phyloP scores from a whole-genome alignment of 2,888 invertebrate genomes.

The Crossocerus cetratus region DNA sequence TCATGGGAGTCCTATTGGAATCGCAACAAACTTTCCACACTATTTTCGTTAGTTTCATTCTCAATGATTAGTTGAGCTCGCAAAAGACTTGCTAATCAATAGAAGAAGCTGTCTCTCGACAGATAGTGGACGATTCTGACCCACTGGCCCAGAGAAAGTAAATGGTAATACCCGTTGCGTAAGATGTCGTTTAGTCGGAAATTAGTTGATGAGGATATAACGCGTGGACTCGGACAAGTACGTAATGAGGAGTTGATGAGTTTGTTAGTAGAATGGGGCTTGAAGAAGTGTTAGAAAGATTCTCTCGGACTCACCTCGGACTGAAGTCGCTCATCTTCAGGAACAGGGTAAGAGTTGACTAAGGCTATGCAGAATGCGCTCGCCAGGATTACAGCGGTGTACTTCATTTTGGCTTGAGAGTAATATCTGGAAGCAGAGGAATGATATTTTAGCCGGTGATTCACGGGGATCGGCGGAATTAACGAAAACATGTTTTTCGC shows the following conservation, averaged over 20 bases:
- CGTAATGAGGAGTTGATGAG: not conserved
- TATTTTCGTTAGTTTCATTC: no score
- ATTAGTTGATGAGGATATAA: not conserved
- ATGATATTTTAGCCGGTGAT: no score
- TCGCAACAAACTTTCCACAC: not conserved
- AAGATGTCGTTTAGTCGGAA: not conserved
- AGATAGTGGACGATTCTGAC: not conserved
- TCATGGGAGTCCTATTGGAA: slow-evolving; percentile 11
- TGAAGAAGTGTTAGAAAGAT: no score
- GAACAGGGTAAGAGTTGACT: slow-evolving; percentile 68
- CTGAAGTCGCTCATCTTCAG: slow-evolving; percentile 63
- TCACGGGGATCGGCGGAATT: no score
- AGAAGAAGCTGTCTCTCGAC: not conserved
- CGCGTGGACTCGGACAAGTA: no score
- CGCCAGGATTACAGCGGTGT: slow-evolving; percentile 61
- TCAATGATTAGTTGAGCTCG: not conserved
- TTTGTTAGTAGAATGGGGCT: slow-evolving; percentile 14
- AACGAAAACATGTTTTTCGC: no score
- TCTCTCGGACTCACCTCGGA: slow-evolving; percentile 67
- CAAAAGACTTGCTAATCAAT: not conserved
- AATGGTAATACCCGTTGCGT: slow-evolving; percentile 37
- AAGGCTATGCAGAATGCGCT: slow-evolving; percentile 66
- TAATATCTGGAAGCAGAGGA: slow-evolving; percentile 27
- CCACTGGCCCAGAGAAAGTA: slow-evolving; percentile 46
- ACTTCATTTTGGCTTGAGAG: slow-evolving; percentile 62